These are phyloP conservation scores for Zaprionus kolodkinae DNA, from an alignment of 1,140 invertebrate species.

Conservation along the genomic window DNA sequence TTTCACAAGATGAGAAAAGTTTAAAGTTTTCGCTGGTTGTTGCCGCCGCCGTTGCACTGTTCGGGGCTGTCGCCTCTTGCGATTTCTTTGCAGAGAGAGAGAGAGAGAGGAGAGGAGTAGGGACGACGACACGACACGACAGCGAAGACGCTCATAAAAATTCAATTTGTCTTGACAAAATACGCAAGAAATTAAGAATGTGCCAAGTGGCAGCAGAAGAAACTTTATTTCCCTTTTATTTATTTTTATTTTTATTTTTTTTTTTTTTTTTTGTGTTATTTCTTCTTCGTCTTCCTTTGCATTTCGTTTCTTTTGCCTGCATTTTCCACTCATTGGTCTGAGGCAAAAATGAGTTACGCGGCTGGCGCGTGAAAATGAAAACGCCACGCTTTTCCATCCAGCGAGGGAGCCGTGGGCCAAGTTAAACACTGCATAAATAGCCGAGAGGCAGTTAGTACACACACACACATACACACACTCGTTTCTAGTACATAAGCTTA, in stretches of 20 bases:
- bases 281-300: not conserved
- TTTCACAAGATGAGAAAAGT: slow-evolving; percentile 82
- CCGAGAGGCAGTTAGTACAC: slow-evolving; percentile 32
- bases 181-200: slow-evolving; percentile 83
- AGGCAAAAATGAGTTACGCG: slow-evolving; percentile 77
- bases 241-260: slow-evolving; percentile 37
- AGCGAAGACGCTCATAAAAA: slow-evolving; percentile 73
- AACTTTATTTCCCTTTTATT: slow-evolving; percentile 75
- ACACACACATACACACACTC: slow-evolving; percentile 6
- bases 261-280: not conserved
- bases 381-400: slow-evolving; percentile 54
- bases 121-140: slow-evolving; percentile 24
- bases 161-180: slow-evolving; percentile 83
- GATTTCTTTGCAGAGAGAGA: slow-evolving; percentile 53
- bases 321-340: slow-evolving; percentile 49
- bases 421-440: slow-evolving; percentile 80
- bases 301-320: slow-evolving; percentile 21
- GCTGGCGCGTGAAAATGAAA: slow-evolving; percentile 71
- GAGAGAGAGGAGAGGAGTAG: not conserved
- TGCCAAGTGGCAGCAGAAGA: slow-evolving; percentile 79
- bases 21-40: slow-evolving; percentile 67
- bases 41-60: slow-evolving; percentile 25
- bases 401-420: slow-evolving; percentile 54
- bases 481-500: not conserved
- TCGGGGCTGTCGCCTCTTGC: slow-evolving; percentile 48